Evolutionary conservation across 2,888 invertebrate genomes (phyloP).

Genomic region (Agrilus biguttatus): DNA sequence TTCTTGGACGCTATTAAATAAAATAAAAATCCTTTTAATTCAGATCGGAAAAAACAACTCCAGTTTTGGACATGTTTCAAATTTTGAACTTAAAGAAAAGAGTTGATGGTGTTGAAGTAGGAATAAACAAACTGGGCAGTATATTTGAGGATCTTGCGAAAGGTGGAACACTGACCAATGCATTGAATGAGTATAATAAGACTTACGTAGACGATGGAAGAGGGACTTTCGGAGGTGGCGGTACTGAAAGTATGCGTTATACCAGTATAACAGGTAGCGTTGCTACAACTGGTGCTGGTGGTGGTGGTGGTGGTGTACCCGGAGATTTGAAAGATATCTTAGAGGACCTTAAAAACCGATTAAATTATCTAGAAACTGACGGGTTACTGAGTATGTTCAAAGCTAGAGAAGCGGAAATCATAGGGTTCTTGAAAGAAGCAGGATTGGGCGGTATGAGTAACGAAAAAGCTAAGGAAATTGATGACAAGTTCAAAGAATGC

Average conservation of each 20-base stretch:
- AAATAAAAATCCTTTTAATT: background rate
- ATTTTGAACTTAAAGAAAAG: slow-evolving; percentile 47
- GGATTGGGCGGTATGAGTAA: background rate
- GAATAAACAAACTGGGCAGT: slow-evolving; percentile 44
- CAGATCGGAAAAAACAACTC: slow-evolving; percentile 15
- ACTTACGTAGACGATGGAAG: no score
- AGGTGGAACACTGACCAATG: slow-evolving; percentile 14
- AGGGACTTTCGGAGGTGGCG: no score
- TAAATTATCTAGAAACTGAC: background rate
- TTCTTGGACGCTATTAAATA: slow-evolving; percentile 1
- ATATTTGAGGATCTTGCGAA: slow-evolving; percentile 42
- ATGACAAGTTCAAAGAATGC: slow-evolving; percentile 18
- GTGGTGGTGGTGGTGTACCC: background rate
- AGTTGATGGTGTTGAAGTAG: slow-evolving; percentile 46
- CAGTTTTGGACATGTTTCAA: slow-evolving; percentile 50
- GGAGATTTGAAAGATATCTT: background rate
- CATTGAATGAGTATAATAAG: background rate
- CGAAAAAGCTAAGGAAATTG: slow-evolving; percentile 4
- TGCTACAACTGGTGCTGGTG: background rate
- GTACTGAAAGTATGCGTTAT: background rate
- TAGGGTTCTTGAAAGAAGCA: no score
- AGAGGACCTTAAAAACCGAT: slow-evolving; percentile 1
- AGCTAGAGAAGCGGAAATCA: no score
- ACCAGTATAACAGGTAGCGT: no score
- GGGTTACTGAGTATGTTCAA: no score